Base-by-base conservation (phyloP, 2,888 invertebrate genomes). In the Ormyrus labotus region DNA sequence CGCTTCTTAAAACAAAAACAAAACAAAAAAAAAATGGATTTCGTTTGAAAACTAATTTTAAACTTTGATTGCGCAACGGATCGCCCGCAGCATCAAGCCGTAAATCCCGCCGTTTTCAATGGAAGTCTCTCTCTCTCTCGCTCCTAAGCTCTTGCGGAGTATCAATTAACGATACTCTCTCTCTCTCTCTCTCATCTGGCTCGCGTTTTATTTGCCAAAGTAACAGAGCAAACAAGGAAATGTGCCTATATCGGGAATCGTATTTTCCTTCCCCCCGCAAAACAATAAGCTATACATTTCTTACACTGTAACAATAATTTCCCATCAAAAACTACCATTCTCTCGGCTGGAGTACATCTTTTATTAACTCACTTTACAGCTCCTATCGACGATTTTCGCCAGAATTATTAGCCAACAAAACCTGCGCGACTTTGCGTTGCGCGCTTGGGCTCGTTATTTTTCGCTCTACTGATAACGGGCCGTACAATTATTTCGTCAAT, bases 31-130 rank as follows among this genome's bases (percentile, higher is more conserved):
- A 63, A 45, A 53, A 55, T 13, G 53, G 10, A 55, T 55, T 63
- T 64, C 57, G 19, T 11, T 57, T 50, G 6, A 50, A 74, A 73
- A 73, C 47, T 74, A 64, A 74, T 50, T 65, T 74, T 19, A 74
- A 34, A 74, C 65, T 67, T 58, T 48, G 58, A 19, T 74, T 67
- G 67, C 74, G 67, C 58, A 74, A 74, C 34, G n/a, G 11, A 6
- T 34, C 34, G 19, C 34, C 6, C 19, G 13, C 11, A 2, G 57
- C 19, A 9, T n/a, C 55, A 13, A 47, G 19, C 34, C 45, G 60
- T 53, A 73, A 73, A 73, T 73, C 45, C 45, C 48, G 47, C 47
- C 13, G 55, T 48, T 64, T 63, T 48, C 53, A 63, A 45, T 63
- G 63, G 51, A 61, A 61, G 19, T 61, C 34, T 11, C 48, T 34